Percentiles rank a stretch among this genome's conserved stretches.
Evolutionary conservation across 2,888 invertebrate genomes (phyloP).

Genomic region (Chouioia cunea): DNA sequence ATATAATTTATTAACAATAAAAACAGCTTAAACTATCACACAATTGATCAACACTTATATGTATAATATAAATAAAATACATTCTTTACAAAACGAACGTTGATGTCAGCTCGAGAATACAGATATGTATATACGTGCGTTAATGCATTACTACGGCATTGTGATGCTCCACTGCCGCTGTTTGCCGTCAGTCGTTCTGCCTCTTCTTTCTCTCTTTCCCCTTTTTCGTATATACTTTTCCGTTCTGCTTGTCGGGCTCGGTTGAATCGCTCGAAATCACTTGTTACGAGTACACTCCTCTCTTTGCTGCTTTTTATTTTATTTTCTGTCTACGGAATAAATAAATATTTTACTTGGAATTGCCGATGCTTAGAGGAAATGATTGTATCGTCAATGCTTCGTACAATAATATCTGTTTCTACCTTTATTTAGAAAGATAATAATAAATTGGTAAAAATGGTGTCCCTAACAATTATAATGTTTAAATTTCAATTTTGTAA

Average conservation of each 20-base stretch:
- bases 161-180: neutral
- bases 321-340: too few species aligned
- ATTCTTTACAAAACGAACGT: neutral
- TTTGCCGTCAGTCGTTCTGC: conserved; percentile 1
- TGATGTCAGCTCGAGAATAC: too few species aligned
- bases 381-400: too few species aligned
- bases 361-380: too few species aligned
- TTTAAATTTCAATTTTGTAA: too few species aligned
- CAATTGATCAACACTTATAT: neutral
- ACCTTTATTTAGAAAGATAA: too few species aligned
- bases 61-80: neutral
- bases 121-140: neutral
- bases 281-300: conserved; percentile 4
- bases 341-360: too few species aligned
- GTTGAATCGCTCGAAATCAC: conserved; percentile 21
- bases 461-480: too few species aligned
- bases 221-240: conserved; percentile 2
- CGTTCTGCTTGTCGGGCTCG: conserved; percentile 11
- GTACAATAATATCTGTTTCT: too few species aligned
- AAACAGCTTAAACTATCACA: neutral
- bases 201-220: neutral
- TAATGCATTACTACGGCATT: neutral
- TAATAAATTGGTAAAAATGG: too few species aligned
- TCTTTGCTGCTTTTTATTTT: too few species aligned
- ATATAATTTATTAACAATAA: neutral